These are phyloP conservation scores for Oreocharis arfaki DNA, from an alignment of 2,113 vertebrate genomes.

Conservation along the genomic window DNA sequence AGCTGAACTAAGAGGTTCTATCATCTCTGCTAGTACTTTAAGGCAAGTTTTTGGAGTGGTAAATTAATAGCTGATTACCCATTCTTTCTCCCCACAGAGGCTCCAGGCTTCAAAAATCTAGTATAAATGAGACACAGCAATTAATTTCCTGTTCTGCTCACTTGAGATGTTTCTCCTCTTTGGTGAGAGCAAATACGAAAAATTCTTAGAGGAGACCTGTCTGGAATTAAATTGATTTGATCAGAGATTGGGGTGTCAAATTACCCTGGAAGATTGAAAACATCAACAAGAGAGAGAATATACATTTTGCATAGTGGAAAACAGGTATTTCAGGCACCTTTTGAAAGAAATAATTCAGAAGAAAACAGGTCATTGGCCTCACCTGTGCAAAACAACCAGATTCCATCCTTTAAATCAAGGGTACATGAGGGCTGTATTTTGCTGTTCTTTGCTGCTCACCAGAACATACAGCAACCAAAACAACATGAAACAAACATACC, in stretches of 20 bases:
- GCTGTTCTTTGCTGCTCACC: neutral
- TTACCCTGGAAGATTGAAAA: neutral
- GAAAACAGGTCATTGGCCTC: neutral
- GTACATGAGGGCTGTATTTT: fast-evolving
- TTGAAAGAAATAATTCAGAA: neutral
- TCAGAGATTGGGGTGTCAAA: neutral
- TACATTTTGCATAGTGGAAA: neutral
- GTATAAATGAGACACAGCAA: neutral
- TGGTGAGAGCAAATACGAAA: neutral
- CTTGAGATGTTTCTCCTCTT: neutral
- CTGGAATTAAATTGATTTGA: neutral
- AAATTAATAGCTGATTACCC: neutral
- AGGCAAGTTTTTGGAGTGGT: neutral
- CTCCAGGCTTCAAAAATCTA: neutral
- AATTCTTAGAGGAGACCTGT: neutral
- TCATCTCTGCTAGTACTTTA: neutral
- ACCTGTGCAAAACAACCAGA: neutral
- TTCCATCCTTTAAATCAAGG: neutral
- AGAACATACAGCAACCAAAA: neutral
- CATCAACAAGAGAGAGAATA: neutral
- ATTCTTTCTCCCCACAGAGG: neutral
- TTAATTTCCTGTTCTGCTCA: neutral
- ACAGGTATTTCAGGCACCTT: neutral
- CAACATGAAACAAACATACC: neutral
- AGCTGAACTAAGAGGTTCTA: neutral